A percentile compares a stretch with the other conserved stretches of the same genome.
These are phyloP conservation scores for Chelonia mydas DNA, from an alignment of 2,797 vertebrate species.

Conservation along the genomic window DNA sequence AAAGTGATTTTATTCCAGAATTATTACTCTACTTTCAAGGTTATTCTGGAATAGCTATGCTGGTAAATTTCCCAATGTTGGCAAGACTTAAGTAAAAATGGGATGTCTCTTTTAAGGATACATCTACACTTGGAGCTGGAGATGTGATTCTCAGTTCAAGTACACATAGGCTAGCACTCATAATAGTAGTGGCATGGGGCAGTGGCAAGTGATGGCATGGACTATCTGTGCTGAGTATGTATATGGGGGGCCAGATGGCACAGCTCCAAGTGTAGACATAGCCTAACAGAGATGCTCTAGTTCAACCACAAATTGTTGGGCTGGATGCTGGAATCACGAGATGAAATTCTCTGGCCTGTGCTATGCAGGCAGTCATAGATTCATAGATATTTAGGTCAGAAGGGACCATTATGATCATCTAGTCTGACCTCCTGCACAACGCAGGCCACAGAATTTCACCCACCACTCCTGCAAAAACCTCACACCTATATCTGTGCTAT, in stretches of 20 bases:
- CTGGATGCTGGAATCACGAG: not conserved
- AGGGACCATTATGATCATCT: no score
- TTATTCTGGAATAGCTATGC: not conserved
- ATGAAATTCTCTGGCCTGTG: not conserved
- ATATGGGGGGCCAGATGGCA: no score
- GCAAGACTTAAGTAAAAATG: not conserved
- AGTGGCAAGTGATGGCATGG: not conserved
- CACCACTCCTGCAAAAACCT: no score
- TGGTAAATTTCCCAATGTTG: not conserved
- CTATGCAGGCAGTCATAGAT: not conserved
- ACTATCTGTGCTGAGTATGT: no score
- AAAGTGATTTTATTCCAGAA: not conserved
- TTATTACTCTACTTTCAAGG: not conserved
- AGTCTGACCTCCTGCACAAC: no score
- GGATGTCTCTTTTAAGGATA: not conserved
- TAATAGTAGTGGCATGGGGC: not conserved
- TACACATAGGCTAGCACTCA: not conserved
- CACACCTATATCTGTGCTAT: no score
- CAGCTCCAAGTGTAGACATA: not conserved
- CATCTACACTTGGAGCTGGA: not conserved
- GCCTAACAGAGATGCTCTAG: not conserved
- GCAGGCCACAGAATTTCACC: no score
- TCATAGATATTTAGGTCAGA: no score
- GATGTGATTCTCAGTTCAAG: not conserved
- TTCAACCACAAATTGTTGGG: no score